Percentiles rank a stretch among this genome's conserved stretches.
These are phyloP conservation scores for Dicrurus megarhynchus DNA, from an alignment of 2,113 vertebrate genomes.

Conservation along the genomic window DNA sequence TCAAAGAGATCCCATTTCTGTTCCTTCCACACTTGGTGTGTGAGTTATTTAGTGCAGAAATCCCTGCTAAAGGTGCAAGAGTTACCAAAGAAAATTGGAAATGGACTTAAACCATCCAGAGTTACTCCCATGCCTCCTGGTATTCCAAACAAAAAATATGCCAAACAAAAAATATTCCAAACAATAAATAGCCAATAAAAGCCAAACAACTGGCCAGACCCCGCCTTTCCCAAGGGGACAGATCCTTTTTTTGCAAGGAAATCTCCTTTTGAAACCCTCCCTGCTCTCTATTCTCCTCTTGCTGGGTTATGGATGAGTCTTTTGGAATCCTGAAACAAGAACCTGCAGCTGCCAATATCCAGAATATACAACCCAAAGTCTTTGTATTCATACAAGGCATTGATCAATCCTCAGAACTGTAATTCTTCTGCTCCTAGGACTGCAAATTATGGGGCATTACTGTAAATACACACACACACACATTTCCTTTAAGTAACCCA, in stretches of 20 bases:
- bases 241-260: neutral
- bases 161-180: neutral
- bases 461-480: neutral
- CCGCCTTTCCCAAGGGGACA: neutral
- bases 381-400: neutral
- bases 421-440: neutral
- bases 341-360: neutral
- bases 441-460: neutral
- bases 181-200: neutral
- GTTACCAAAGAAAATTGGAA: neutral
- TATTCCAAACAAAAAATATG: neutral
- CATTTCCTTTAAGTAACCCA: slow-evolving; percentile 32
- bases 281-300: neutral
- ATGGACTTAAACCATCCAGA: neutral
- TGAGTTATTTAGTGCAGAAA: neutral
- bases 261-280: neutral
- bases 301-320: neutral
- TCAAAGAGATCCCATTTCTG: neutral
- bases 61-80: neutral
- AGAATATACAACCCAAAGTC: neutral
- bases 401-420: neutral
- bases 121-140: neutral
- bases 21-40: rapidly evolving
- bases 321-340: neutral
- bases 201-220: neutral